phyloP scores from a whole-genome alignment of 2,888 invertebrate genomes.

The Acleris literana region DNA sequence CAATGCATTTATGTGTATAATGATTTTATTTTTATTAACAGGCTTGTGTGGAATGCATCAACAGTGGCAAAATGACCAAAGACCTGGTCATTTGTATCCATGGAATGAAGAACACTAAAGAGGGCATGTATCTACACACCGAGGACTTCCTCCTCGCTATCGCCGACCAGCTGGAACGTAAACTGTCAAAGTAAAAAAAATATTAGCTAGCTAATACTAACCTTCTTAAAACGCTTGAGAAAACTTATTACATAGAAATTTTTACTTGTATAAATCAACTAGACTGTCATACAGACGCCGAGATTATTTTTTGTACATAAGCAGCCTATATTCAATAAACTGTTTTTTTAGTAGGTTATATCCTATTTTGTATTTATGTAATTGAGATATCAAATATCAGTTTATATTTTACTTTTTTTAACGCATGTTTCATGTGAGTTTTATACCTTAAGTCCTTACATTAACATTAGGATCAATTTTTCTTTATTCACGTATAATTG shows the following conservation, averaged over 20 bases:
- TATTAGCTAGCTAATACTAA: too few relatives aligned
- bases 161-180: slow-evolving; percentile 86
- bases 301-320: not conserved
- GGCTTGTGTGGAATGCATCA: slow-evolving; percentile 92
- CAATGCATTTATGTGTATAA: not conserved
- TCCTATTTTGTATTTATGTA: not conserved
- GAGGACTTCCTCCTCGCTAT: slow-evolving; percentile 94
- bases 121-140: slow-evolving; percentile 92
- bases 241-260: too few relatives aligned
- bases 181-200: slow-evolving; percentile 61
- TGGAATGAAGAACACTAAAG: slow-evolving; percentile 91
- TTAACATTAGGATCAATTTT: too few relatives aligned
- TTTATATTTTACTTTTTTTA: too few relatives aligned
- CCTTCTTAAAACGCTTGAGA: too few relatives aligned
- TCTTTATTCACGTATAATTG: too few relatives aligned
- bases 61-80: slow-evolving; percentile 94
- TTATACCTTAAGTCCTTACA: too few relatives aligned
- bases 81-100: slow-evolving; percentile 94
- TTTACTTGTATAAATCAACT: not conserved
- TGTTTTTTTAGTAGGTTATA: not conserved
- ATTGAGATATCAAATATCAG: too few relatives aligned
- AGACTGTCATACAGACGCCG: not conserved
- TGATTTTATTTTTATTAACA: slow-evolving; percentile 47
- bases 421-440: too few relatives aligned
- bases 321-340: not conserved